These are phyloP conservation scores for Hylaeus volcanicus DNA, from an alignment of 1,140 invertebrate genomes.

Conservation along the genomic window DNA sequence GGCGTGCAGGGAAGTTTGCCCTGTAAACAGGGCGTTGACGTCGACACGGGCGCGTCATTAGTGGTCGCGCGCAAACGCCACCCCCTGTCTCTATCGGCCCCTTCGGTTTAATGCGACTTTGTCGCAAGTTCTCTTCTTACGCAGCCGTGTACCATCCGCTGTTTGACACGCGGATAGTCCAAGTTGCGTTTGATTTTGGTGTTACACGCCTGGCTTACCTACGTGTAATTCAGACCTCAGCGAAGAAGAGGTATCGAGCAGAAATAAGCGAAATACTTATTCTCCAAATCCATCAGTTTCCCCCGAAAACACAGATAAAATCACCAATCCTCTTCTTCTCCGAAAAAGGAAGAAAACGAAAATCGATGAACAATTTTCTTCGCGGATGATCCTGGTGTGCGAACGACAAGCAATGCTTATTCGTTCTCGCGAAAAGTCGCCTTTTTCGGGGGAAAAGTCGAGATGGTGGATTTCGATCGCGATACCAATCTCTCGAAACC, in stretches of 20 bases:
- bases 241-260: too few relatives aligned
- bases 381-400: not conserved
- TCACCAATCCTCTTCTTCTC: not conserved
- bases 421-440: not conserved
- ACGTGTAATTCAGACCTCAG: too few relatives aligned
- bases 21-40: slow-evolving; percentile 74
- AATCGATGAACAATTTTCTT: not conserved
- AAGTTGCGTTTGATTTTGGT: too few relatives aligned
- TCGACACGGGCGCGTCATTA: slow-evolving; percentile 75
- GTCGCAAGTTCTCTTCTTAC: slow-evolving; percentile 37
- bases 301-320: not conserved
- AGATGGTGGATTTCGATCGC: not conserved
- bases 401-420: too few relatives aligned
- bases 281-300: too few relatives aligned
- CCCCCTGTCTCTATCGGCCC: not conserved
- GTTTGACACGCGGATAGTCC: not conserved
- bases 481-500: not conserved
- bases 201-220: too few relatives aligned
- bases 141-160: not conserved
- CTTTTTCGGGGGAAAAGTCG: too few relatives aligned
- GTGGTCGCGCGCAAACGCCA: slow-evolving; percentile 70
- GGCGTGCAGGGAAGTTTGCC: slow-evolving; percentile 68
- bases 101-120: slow-evolving; percentile 14
- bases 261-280: too few relatives aligned
- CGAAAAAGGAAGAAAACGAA: not conserved